Evolutionary conservation across 2,888 invertebrate genomes (phyloP), one percentile per base, ranked within the genome.

Genomic region (Clitarchus hookeri): DNA sequence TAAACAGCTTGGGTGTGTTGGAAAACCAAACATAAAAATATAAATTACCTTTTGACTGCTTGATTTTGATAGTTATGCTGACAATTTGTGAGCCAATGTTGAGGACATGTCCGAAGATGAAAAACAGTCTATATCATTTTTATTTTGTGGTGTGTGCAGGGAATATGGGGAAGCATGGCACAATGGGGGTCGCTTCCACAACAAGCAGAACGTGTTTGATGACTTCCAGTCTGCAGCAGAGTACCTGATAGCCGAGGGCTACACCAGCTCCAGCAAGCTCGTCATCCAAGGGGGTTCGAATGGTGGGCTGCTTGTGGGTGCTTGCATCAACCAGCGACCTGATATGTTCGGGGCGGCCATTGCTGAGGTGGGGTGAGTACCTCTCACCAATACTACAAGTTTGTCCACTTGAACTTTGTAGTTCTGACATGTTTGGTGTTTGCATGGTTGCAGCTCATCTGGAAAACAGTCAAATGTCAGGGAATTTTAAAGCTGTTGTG

Each of bases 121-220:
- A n/a, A n/a, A n/a, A 3, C 36, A 36, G 36, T 36, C 2, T 36
- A 36, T 36, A n/a, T n/a, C n/a, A n/a, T n/a, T n/a, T n/a, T n/a
- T n/a, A n/a, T n/a, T n/a, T n/a, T n/a, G 36, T 36, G 36, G 65
- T 65, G 8, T 65, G 1, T 90, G 0, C 91, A 97, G 98, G 0
- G 99, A 99, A 91, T 99, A 99, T 91, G 99, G 99, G 80, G 97
- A 98, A 91, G 95, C 95, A 89, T 99, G 99, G 99, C 99, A 99
- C 92, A 97, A 98, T 91, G 96, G 94, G 11, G 99, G 99, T 2
- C 95, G 97, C 36, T 93, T 97, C 88, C 94, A 95, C 6, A 98
- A 98, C 91, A 99, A 99, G 91, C 99, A 99, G 92, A 99, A 99
- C 92, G 97, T 96, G 83, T 99, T 99, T 91, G 97, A 99, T 92